Evolutionary conservation across 2,113 vertebrate genomes (phyloP).

Genomic region (Bombycilla garrulus): DNA sequence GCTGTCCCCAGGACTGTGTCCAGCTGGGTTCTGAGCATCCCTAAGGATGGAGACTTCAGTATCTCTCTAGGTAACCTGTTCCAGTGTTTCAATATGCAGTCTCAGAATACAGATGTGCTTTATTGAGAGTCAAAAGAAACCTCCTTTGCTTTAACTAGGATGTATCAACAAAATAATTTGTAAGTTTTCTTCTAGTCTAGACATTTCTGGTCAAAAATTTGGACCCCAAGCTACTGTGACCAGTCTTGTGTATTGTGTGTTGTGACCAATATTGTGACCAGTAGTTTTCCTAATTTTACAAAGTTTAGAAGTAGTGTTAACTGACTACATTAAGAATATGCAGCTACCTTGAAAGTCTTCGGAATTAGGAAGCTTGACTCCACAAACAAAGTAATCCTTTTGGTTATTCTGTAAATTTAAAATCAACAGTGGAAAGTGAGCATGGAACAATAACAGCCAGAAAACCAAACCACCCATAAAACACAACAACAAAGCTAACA

Average conservation of each 20-base stretch:
- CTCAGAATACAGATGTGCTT: background rate
- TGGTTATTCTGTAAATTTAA: conserved; percentile 86
- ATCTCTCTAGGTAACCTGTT: background rate
- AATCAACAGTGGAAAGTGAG: conserved; percentile 44
- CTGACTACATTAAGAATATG: background rate
- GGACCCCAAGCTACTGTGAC: background rate
- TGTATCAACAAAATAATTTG: background rate
- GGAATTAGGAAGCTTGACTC: conserved; percentile 97
- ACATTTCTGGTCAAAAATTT: background rate
- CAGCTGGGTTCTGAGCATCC: background rate
- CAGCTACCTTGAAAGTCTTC: conserved; percentile 98
- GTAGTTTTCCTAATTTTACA: background rate
- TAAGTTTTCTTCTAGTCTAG: background rate
- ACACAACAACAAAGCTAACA: background rate
- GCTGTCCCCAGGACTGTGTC: background rate
- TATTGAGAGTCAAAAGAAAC: background rate
- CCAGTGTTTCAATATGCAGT: background rate
- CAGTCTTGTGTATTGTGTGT: no score
- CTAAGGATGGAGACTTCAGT: background rate
- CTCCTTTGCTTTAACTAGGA: background rate
- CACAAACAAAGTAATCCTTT: conserved; percentile 95
- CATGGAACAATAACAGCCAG: background rate
- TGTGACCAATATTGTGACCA: no score
- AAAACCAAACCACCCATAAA: background rate
- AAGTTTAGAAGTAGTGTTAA: background rate